Conservation (phyloP, 2,113 vertebrate genomes). For the Phalacrocorax aristotelis region DNA sequence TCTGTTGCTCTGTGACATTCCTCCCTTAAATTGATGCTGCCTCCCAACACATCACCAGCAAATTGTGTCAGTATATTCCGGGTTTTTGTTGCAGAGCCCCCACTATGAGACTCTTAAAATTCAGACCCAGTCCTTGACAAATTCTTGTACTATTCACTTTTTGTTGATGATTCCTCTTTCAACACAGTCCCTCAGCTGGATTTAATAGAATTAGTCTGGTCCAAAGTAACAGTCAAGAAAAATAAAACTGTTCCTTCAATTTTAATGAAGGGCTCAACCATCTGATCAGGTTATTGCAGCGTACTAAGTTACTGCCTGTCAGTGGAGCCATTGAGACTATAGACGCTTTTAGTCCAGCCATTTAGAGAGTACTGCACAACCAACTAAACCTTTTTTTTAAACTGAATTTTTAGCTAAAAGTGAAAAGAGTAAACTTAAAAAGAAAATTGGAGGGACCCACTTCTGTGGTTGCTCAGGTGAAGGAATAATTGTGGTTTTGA, state of each 20-base stretch:
- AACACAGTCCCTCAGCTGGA: neutral
- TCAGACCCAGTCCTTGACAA: neutral
- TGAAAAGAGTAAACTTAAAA: neutral
- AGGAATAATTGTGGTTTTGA: neutral
- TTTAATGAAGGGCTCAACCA: neutral
- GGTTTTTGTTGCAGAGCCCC: neutral
- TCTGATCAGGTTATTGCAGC: neutral
- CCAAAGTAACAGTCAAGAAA: constrained; percentile 2
- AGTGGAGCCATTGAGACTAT: neutral
- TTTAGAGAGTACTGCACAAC: neutral
- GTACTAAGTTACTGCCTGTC: neutral
- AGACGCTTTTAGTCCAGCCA: neutral
- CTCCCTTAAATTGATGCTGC: neutral
- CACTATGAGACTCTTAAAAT: neutral
- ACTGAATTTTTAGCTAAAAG: neutral
- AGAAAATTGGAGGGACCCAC: neutral
- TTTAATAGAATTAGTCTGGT: constrained; percentile 2
- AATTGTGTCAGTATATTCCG: neutral
- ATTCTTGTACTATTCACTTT: neutral
- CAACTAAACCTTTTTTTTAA: neutral
- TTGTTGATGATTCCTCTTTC: neutral
- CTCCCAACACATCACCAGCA: neutral
- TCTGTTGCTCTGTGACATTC: neutral
- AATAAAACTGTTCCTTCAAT: neutral
- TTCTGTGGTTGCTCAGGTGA: neutral